Conservation (phyloP, 2,888 invertebrate species). For the Lasioglossum malachurum region DNA sequence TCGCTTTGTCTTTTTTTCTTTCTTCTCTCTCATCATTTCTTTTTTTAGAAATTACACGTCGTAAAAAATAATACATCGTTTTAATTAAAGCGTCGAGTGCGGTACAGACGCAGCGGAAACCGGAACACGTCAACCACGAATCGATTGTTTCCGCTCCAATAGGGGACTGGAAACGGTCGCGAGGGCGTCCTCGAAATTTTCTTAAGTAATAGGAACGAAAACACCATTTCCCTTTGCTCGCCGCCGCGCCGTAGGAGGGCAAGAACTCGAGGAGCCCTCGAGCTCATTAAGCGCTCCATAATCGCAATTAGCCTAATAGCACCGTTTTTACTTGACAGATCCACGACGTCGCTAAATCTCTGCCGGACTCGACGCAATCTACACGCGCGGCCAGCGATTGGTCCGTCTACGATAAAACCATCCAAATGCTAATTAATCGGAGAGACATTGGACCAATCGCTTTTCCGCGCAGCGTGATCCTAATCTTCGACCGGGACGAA, state of each 20-base stretch:
- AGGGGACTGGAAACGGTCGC: constrained; percentile 47
- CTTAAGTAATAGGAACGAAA: constrained; percentile 70
- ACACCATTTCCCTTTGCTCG: constrained; percentile 40
- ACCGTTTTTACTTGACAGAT: constrained; percentile 58
- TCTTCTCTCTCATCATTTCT: not conserved
- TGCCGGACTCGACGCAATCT: constrained; percentile 63
- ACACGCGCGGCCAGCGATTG: constrained; percentile 30
- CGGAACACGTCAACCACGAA: constrained; percentile 55
- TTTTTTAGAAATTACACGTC: constrained; percentile 32
- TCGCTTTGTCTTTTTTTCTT: constrained; percentile 25
- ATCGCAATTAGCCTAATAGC: constrained; percentile 61
- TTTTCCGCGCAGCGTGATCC: constrained; percentile 47
- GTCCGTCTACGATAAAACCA: constrained; percentile 3
- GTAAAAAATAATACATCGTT: constrained; percentile 66
- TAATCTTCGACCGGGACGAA: constrained; percentile 55
- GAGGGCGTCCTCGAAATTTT: constrained; percentile 40
- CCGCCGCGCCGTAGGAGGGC: constrained; percentile 15
- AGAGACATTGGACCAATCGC: constrained; percentile 15
- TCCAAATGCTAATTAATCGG: not conserved
- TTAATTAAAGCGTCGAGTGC: constrained; percentile 51
- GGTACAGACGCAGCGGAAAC: constrained; percentile 53
- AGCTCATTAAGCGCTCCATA: constrained; percentile 46
- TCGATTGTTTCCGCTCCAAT: constrained; percentile 43
- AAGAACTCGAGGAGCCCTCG: constrained; percentile 41
- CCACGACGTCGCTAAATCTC: constrained; percentile 45